phyloP scores from a whole-genome alignment of 1,140 invertebrate species.

The Oedothorax gibbosus region DNA sequence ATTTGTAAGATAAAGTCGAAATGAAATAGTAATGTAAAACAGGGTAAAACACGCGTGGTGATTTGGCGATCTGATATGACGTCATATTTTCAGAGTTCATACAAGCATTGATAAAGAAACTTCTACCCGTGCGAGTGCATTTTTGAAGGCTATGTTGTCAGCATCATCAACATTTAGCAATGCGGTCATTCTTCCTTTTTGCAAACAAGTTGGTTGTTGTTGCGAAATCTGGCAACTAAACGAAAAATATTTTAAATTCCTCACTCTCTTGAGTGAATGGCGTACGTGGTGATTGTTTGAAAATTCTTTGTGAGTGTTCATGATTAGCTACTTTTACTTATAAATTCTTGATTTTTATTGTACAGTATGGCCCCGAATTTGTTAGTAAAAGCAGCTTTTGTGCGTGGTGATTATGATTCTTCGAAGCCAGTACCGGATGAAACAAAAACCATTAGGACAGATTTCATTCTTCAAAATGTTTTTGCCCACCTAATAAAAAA shows the following conservation, averaged over 20 bases:
- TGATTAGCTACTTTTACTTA: neutral
- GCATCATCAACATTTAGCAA: neutral
- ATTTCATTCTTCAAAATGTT: slow-evolving; percentile 42
- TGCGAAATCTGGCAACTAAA: slow-evolving; percentile 7
- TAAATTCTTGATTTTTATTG: neutral
- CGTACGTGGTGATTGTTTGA: neutral
- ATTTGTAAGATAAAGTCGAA: too few relatives aligned
- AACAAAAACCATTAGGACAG: slow-evolving; percentile 18
- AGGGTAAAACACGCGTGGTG: too few relatives aligned
- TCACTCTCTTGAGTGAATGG: neutral
- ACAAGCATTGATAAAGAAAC: too few relatives aligned
- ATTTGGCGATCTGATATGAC: too few relatives aligned
- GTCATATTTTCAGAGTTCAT: too few relatives aligned
- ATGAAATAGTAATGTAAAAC: too few relatives aligned
- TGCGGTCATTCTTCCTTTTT: neutral
- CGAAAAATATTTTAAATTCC: neutral
- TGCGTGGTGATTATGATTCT: neutral
- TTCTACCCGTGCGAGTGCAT: too few relatives aligned
- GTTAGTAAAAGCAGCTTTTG: slow-evolving; percentile 10
- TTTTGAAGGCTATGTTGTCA: too few relatives aligned
- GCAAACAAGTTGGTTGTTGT: neutral
- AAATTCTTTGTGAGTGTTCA: neutral
- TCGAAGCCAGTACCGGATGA: neutral
- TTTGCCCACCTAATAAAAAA: slow-evolving; percentile 17
- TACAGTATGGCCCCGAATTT: slow-evolving; percentile 38